Conservation (phyloP, 2,888 invertebrate genomes). For the Dynastes grantii region DNA sequence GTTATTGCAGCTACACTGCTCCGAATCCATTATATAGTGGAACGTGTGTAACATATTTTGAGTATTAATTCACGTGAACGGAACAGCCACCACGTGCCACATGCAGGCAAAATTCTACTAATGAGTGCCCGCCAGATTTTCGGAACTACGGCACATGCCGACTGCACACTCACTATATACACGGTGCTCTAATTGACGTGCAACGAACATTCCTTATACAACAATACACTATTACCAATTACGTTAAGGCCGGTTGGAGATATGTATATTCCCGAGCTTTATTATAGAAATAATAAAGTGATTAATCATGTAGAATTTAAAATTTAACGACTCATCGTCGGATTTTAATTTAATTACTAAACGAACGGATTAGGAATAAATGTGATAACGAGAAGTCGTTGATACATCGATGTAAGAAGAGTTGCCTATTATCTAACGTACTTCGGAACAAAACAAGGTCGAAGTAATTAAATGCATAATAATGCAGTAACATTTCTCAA, state of each 20-base stretch:
- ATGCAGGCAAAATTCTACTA: not conserved
- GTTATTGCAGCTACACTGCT: constrained; percentile 27
- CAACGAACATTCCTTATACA: not conserved
- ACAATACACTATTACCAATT: not conserved
- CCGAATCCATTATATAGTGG: not conserved
- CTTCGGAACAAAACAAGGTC: not conserved
- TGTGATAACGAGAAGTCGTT: not conserved
- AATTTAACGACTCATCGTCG: not conserved
- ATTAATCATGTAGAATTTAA: not conserved
- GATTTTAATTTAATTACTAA: not conserved
- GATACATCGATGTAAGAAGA: not conserved
- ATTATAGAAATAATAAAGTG: not conserved
- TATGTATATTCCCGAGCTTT: no score
- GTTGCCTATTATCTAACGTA: constrained; percentile 3
- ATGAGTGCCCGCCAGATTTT: constrained; percentile 29
- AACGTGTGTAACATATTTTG: constrained; percentile 23
- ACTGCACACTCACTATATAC: constrained; percentile 8
- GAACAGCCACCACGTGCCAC: constrained; percentile 23
- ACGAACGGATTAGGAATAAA: not conserved
- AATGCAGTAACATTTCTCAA: not conserved
- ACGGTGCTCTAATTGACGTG: not conserved
- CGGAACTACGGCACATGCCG: constrained; percentile 19
- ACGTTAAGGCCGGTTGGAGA: not conserved
- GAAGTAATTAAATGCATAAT: not conserved
- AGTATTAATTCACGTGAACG: constrained; percentile 9